Base-by-base conservation (phyloP, 30 jellyfish, hydroid and myxozoan species). In the Clytia hemisphaerica region DNA sequence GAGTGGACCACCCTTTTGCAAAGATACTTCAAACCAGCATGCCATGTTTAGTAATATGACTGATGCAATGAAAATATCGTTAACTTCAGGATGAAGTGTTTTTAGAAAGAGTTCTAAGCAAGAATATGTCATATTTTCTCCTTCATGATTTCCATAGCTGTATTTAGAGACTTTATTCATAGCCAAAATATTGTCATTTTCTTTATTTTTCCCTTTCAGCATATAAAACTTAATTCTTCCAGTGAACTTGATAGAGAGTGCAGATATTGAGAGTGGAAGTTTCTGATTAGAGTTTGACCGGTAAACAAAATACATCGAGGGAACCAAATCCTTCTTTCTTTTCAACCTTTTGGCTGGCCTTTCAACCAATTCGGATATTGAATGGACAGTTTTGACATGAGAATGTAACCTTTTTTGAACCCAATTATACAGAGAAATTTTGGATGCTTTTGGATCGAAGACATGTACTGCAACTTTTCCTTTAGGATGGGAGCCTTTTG, bases 1-100 rank as follows among this genome's bases (percentile, higher is more conserved):
- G 19, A 89, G 55, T 19, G 98, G 98, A 22, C 98, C 98, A 24
- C 98, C 98, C 59, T 81, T 79, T 35, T 76, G 98, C 19, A 81
- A 75, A 57, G 81, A 78, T 19, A 89, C 60, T 46, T 89, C 98
- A 45, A 89, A 78, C 75, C 76, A 81, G 54, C 95, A 75, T 1
- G 88, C 73, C 95, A 89, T 71, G 47, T 89, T 89, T 34, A 89
- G 28, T 16, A 89, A 24, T 19, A 82, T 31, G 49, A 82, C 38
- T 5, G 93, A 46, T 30, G 81, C 40, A 15, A 81, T 73, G 46
- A 89, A 89, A 34, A 89, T 71, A 47, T 89, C 98, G 76, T 89
- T 89, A 4, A 75, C 78, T 54, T 89, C 98, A 18, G 98, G 98
- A 53, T 89, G 75, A 61, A 89, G 55, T 16, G 98, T 80, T 37